phyloP scores from a whole-genome alignment of 2,888 invertebrate species.

The Lymantria monacha region DNA sequence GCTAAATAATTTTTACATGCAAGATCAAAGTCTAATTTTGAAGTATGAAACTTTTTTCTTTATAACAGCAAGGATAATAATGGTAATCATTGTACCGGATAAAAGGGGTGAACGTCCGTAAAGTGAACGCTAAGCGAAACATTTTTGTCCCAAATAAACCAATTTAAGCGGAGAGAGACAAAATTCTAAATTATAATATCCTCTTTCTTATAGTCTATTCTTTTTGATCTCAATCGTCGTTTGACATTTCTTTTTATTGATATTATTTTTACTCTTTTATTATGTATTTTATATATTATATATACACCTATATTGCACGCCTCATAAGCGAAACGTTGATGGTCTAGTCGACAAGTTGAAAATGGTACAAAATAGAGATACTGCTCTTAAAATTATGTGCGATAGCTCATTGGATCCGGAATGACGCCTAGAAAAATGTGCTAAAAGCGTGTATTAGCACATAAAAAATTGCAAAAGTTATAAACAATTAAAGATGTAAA shows the following conservation, averaged over 20 bases:
- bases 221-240: neutral
- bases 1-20: no score
- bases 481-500: no score
- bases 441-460: no score
- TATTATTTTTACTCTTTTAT: slow-evolving; percentile 13
- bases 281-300: slow-evolving; percentile 13
- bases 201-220: slow-evolving; percentile 1
- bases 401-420: no score
- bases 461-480: no score
- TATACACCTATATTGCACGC: no score
- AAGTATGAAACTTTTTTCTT: neutral
- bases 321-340: no score
- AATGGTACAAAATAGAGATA: no score
- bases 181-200: neutral
- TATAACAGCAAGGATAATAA: neutral
- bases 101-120: neutral
- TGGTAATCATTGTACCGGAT: neutral
- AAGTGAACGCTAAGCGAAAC: neutral
- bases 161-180: neutral
- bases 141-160: neutral
- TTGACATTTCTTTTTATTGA: slow-evolving; percentile 11
- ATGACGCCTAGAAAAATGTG: no score
- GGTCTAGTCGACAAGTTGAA: no score
- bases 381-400: no score
- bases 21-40: neutral